Evolutionary conservation across 1,140 invertebrate genomes (phyloP).

Genomic region (Bombus superbus): DNA sequence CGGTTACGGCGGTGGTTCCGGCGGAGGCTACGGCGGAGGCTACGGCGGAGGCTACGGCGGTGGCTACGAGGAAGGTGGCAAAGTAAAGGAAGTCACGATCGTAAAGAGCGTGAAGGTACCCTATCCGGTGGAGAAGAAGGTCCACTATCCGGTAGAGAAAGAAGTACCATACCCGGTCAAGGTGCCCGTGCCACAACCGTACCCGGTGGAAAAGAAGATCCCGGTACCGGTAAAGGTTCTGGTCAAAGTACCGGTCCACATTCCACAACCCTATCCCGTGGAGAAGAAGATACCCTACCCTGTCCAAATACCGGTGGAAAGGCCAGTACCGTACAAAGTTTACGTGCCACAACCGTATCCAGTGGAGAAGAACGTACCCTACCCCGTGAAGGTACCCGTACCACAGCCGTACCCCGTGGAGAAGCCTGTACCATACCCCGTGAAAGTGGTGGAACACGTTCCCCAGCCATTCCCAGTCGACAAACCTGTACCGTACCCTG

Average conservation of each 20-base stretch:
- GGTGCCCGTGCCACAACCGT: slow-evolving; percentile 86
- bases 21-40: slow-evolving; percentile 62
- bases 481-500: slow-evolving; percentile 75
- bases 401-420: slow-evolving; percentile 78
- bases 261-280: slow-evolving; percentile 88
- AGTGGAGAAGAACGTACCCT: slow-evolving; percentile 79
- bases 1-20: slow-evolving; percentile 57
- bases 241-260: slow-evolving; percentile 87
- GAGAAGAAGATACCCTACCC: slow-evolving; percentile 87
- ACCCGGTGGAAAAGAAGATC: slow-evolving; percentile 87
- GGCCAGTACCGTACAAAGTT: slow-evolving; percentile 87
- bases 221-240: slow-evolving; percentile 87
- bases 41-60: slow-evolving; percentile 62
- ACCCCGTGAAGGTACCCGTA: slow-evolving; percentile 75
- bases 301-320: slow-evolving; percentile 88
- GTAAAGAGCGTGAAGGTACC: slow-evolving; percentile 86
- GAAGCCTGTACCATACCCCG: slow-evolving; percentile 78
- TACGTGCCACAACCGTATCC: slow-evolving; percentile 84
- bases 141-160: slow-evolving; percentile 86
- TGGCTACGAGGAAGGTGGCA: slow-evolving; percentile 56
- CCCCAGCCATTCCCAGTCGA: slow-evolving; percentile 77
- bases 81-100: slow-evolving; percentile 84
- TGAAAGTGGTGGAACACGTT: slow-evolving; percentile 80
- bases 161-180: slow-evolving; percentile 85
- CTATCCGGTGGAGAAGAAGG: slow-evolving; percentile 85